phyloP scores from a whole-genome alignment of 2,888 invertebrate genomes.

The Rhodophaea formosa region DNA sequence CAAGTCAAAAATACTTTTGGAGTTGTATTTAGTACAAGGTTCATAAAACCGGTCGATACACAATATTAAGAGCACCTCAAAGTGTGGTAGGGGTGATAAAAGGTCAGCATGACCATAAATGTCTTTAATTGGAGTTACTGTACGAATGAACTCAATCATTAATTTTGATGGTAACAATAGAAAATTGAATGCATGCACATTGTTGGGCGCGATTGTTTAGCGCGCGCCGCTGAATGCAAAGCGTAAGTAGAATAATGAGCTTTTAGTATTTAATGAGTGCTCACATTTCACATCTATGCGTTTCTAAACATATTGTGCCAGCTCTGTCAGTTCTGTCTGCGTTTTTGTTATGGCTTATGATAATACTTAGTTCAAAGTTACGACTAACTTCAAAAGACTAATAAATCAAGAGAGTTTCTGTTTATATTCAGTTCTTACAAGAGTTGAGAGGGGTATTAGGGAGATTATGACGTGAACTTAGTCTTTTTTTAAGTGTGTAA shows the following conservation, averaged over 20 bases:
- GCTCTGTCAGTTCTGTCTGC: slow-evolving; percentile 21
- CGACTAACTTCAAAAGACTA: neutral
- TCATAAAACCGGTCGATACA: too few species aligned
- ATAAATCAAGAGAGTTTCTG: neutral
- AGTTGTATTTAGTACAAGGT: too few species aligned
- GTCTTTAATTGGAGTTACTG: slow-evolving; percentile 32
- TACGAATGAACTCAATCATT: slow-evolving; percentile 57
- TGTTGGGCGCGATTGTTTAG: slow-evolving; percentile 57
- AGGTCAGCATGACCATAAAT: neutral
- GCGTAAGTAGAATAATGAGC: slow-evolving; percentile 64
- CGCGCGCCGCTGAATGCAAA: slow-evolving; percentile 57
- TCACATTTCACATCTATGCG: slow-evolving; percentile 41
- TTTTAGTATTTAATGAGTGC: slow-evolving; percentile 59
- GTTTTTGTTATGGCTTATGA: neutral
- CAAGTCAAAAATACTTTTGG: too few species aligned
- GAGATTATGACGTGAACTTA: neutral
- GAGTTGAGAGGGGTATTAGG: neutral
- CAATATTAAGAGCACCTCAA: too few species aligned
- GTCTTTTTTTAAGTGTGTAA: neutral
- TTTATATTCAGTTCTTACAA: neutral
- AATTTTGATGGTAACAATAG: slow-evolving; percentile 63
- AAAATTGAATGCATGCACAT: slow-evolving; percentile 59
- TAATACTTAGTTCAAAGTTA: neutral
- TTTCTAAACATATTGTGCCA: slow-evolving; percentile 35
- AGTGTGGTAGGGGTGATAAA: neutral